These are phyloP conservation scores for Stichodactyla helianthus DNA, from an alignment of 64 coral and sea anemone species.

Conservation along the genomic window DNA sequence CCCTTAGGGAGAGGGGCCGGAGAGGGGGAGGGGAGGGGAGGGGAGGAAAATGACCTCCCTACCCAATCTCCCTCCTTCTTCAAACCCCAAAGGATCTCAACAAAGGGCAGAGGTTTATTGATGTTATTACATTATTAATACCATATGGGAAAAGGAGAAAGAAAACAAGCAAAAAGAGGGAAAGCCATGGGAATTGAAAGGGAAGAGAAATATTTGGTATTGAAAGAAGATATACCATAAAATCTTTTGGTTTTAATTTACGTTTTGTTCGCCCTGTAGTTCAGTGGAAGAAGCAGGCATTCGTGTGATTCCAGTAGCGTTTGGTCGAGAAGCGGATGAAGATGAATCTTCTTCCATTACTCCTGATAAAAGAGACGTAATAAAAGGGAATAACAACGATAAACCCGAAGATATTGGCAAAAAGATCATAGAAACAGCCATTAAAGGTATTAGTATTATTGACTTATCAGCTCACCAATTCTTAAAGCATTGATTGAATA, in stretches of 20 bases:
- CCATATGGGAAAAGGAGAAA: not conserved
- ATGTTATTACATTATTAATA: not conserved
- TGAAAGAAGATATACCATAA: not conserved
- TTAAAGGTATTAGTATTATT: constrained; percentile 1
- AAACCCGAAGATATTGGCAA: constrained; percentile 39
- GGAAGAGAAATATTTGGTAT: no score
- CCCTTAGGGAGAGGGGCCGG: no score
- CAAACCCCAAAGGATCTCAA: no score
- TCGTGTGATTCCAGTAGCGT: constrained; percentile 48
- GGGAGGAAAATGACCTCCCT: no score
- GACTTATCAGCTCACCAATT: not conserved
- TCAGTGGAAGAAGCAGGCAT: constrained; percentile 44
- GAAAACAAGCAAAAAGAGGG: not conserved
- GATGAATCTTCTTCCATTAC: constrained; percentile 21
- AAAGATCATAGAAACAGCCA: constrained; percentile 29
- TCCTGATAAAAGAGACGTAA: constrained; percentile 22
- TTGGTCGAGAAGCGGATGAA: constrained; percentile 36
- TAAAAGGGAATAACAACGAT: constrained; percentile 4
- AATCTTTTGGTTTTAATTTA: not conserved
- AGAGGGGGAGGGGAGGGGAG: no score
- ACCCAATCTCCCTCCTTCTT: no score
- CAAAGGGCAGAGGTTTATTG: no score
- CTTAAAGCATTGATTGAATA: no score
- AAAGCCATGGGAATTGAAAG: no score
- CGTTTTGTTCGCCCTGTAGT: not conserved